Evolutionary conservation across 2,797 vertebrate genomes (phyloP), one percentile per base, ranked within the genome.

Genomic region (Sebastes oblongus): DNA sequence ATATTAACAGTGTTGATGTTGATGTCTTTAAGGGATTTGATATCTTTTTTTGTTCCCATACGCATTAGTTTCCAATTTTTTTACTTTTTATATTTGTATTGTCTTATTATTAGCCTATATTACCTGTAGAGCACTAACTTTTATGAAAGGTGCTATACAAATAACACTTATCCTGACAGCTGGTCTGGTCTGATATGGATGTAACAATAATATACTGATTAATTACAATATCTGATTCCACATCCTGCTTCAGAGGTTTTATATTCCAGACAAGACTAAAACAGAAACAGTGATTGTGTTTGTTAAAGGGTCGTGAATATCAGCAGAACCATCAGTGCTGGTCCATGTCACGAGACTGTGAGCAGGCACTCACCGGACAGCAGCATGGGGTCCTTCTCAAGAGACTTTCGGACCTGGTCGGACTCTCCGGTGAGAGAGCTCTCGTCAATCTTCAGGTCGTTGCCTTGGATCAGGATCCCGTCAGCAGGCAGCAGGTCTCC

Each of bases 401-500:
- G 24, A 0, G 96, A 98, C 87, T 99, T 99, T 91, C 96, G 97
- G 81, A 99, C 98, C 2, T 98, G 98, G 91, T 99, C 98, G 0
- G 97, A 98, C 85, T 99, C 98, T 70, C 98, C 98, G 0, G 98
- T 99, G 91, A 99, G 95, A 0, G 98, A 97, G 91, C 98, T 99
- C 94, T 99, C 98, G 0, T 99, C 98, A 36, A 98, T 99, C 92
- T 99, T 99, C 89, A 99, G 94, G 91, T 99, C 98, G 4, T 99
- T 99, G 42, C 98, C 98, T 88, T 99, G 98, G 90, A 99, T 98
- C 89, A 99, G 94, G 91, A 99, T 94, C 10, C 98, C 98, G 0
- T 99, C 98, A 1, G 98, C 94, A 7, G 98, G 98, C 85, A 99
- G 94, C 74, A 99, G 95, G 93, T 99, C 98, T 82, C 98, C 98